Evolutionary conservation across 2,797 vertebrate species (phyloP).

Genomic region (Gymnopithys bicolor): DNA sequence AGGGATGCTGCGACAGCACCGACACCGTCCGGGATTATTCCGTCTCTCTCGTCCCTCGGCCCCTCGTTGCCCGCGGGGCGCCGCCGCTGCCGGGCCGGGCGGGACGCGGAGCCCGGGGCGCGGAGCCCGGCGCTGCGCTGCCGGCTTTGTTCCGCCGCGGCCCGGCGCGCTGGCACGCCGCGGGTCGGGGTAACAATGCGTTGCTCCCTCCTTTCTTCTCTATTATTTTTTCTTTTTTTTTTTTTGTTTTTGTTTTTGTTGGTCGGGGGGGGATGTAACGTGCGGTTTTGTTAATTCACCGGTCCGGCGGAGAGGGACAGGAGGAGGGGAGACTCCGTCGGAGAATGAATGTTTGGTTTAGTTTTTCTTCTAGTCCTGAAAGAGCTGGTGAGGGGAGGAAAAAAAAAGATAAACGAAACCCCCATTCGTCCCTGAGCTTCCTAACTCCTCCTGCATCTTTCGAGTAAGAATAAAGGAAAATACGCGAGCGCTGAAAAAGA

Average conservation of each 20-base stretch:
- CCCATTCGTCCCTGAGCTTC: conserved; percentile 61
- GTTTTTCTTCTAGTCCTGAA: conserved; percentile 59
- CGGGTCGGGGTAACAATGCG: conserved; percentile 38
- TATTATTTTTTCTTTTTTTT: conserved; percentile 36
- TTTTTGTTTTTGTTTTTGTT: not conserved
- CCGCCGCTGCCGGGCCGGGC: not conserved
- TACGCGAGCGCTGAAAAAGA: not conserved
- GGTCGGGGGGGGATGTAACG: not conserved
- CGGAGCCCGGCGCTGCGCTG: not conserved
- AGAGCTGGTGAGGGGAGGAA: not conserved
- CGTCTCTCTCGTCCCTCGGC: not conserved
- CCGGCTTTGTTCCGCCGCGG: conserved; percentile 69
- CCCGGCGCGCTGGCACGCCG: not conserved
- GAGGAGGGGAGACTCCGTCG: not conserved
- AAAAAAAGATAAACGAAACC: not conserved
- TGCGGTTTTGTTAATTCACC: conserved; percentile 7
- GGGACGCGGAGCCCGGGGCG: not conserved
- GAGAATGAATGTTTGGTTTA: conserved; percentile 24
- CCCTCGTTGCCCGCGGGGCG: conserved; percentile 50
- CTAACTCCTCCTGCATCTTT: conserved; percentile 74
- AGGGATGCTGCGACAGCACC: conserved; percentile 72
- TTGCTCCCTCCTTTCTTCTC: conserved; percentile 51
- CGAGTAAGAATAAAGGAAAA: not conserved
- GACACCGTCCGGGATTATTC: conserved; percentile 45
- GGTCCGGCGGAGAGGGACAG: not conserved